Conservation (phyloP, 2,888 invertebrate genomes). For the Andrena trimmerana region DNA sequence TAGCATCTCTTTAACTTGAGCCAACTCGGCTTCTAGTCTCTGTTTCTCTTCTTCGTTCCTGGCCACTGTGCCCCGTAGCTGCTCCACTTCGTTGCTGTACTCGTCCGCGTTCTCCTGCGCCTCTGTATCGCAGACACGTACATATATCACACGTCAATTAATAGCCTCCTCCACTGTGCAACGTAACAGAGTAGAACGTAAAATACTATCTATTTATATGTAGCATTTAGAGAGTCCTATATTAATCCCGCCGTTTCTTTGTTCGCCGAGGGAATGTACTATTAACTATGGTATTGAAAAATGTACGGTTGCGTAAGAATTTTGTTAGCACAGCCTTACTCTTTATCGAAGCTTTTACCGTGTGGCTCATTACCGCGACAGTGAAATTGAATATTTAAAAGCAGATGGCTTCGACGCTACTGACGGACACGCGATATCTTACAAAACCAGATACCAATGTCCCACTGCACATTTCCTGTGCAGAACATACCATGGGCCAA, state of each 20-base stretch:
- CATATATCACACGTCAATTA: neutral
- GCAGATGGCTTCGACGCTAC: conserved; percentile 58
- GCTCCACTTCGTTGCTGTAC: conserved; percentile 87
- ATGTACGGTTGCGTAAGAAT: neutral
- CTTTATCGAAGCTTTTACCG: conserved; percentile 54
- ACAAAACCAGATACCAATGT: conserved; percentile 57
- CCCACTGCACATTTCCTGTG: conserved; percentile 54
- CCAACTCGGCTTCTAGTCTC: conserved; percentile 89
- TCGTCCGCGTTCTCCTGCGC: conserved; percentile 87
- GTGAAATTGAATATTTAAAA: conserved; percentile 43
- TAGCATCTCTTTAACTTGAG: conserved; percentile 91
- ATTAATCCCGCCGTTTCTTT: neutral
- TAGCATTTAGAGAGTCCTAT: neutral
- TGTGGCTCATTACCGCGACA: conserved; percentile 59
- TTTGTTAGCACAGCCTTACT: conserved; percentile 61
- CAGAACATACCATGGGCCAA: conserved; percentile 70
- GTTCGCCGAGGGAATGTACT: too few relatives aligned
- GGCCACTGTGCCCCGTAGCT: conserved; percentile 86
- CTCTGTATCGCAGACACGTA: conserved; percentile 83
- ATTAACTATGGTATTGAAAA: too few relatives aligned
- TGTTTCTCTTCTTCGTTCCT: conserved; percentile 91
- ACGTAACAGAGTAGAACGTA: neutral
- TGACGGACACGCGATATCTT: conserved; percentile 71
- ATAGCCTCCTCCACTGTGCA: neutral
- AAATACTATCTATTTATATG: conserved; percentile 3